A percentile compares a stretch with the other conserved stretches of the same genome.
phyloP scores from a whole-genome alignment of 2,113 vertebrate genomes.

The Daboia siamensis region DNA sequence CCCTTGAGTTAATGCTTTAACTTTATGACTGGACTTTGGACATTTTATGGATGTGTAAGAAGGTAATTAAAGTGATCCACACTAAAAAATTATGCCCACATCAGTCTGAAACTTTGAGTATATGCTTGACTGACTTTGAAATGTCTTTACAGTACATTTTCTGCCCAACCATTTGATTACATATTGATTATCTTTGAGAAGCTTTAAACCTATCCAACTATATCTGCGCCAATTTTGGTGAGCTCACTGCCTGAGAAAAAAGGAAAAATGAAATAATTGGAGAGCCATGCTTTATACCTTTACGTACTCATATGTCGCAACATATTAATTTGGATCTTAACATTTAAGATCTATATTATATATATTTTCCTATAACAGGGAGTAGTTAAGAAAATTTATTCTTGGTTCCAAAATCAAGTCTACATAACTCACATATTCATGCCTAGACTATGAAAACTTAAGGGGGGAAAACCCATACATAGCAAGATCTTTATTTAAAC shows the following conservation, averaged over 20 bases:
- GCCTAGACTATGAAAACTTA: constrained; percentile 8
- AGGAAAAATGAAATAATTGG: not conserved
- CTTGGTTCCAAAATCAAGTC: not conserved
- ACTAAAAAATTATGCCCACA: not conserved
- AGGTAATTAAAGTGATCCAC: not conserved
- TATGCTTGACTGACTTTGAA: not conserved
- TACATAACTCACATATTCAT: not conserved
- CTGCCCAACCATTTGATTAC: not conserved
- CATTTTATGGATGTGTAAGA: not conserved
- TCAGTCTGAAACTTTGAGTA: not conserved
- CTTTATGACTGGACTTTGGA: not conserved
- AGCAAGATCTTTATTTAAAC: constrained; percentile 48
- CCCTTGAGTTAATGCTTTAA: not conserved
- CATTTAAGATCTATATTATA: not conserved
- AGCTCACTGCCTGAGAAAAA: not conserved
- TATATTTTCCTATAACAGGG: not conserved
- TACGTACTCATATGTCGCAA: not conserved
- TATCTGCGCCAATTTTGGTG: not conserved
- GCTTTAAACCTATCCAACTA: not conserved
- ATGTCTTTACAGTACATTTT: not conserved
- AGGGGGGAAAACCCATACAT: constrained; percentile 54
- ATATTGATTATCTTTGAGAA: not conserved
- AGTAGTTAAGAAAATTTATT: not conserved
- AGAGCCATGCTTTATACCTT: not conserved
- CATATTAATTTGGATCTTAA: not conserved